These are phyloP conservation scores for Tinea trinotella DNA, from an alignment of 2,888 invertebrate species.

Conservation along the genomic window DNA sequence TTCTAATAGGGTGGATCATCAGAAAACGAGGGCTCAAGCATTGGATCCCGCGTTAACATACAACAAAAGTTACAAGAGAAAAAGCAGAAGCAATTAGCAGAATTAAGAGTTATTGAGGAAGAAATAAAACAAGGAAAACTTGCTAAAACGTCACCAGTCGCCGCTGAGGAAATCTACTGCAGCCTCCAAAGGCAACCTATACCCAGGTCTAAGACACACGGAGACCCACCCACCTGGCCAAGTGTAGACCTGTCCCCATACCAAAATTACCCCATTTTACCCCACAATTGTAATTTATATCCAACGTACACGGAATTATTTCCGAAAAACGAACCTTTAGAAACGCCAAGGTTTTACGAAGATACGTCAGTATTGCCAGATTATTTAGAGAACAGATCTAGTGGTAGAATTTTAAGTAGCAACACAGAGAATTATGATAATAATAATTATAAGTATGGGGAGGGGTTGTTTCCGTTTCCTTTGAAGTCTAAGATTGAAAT, in stretches of 20 bases:
- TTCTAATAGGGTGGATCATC: constrained; percentile 73
- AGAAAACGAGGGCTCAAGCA: constrained; percentile 83
- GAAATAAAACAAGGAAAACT: constrained; percentile 89
- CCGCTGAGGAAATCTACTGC: constrained; percentile 70
- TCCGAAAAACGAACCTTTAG: constrained; percentile 22
- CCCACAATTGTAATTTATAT: constrained; percentile 49
- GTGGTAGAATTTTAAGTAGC: neutral
- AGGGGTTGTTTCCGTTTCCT: constrained; percentile 57
- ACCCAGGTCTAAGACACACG: constrained; percentile 78
- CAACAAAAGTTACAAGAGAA: constrained; percentile 90
- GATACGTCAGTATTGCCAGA: constrained; percentile 43
- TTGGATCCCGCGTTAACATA: constrained; percentile 84
- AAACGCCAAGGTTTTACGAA: constrained; percentile 33
- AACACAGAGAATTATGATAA: neutral
- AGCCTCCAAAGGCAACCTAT: constrained; percentile 76
- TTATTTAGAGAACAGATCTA: neutral
- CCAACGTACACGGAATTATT: constrained; percentile 50
- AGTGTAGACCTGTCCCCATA: constrained; percentile 59
- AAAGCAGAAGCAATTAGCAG: constrained; percentile 88
- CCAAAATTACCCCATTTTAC: constrained; percentile 58
- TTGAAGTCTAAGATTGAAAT: constrained; percentile 69
- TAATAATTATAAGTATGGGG: constrained; percentile 29
- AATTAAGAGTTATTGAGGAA: constrained; percentile 82
- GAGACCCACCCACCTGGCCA: constrained; percentile 69
- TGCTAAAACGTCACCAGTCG: constrained; percentile 66